Evolutionary conservation across 2,888 invertebrate genomes (phyloP).

Genomic region (Nymphalis polychloros): DNA sequence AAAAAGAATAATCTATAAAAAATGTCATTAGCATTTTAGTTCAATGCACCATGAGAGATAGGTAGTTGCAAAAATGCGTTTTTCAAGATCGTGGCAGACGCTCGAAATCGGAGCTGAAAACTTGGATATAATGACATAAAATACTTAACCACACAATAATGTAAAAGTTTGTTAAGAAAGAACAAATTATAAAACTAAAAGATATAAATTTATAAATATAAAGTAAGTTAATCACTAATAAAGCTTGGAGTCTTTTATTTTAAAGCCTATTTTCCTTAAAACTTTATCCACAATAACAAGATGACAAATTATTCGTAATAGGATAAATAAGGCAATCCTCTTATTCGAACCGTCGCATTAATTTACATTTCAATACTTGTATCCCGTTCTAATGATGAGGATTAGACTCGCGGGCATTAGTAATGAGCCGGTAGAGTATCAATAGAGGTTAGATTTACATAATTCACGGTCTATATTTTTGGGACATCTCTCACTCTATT

Average conservation of each 20-base stretch:
- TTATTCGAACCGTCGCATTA: constrained; percentile 25
- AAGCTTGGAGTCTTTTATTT: not conserved
- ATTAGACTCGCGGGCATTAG: constrained; percentile 25
- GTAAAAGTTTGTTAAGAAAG: no score
- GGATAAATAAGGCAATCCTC: constrained; percentile 29
- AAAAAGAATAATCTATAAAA: no score
- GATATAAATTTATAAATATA: no score
- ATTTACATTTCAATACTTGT: constrained; percentile 33
- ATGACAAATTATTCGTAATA: constrained; percentile 14
- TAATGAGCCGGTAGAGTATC: constrained; percentile 23
- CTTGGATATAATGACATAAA: no score
- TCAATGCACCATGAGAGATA: no score
- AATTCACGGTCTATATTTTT: not conserved
- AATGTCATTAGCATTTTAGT: no score
- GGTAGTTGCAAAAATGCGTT: no score
- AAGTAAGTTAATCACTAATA: not conserved
- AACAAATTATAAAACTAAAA: no score
- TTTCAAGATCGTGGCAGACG: no score
- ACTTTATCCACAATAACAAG: constrained; percentile 14
- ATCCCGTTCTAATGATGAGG: constrained; percentile 21
- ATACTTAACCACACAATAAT: no score
- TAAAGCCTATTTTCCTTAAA: not conserved
- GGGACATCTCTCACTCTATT: no score
- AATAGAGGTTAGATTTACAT: not conserved
- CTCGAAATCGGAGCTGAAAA: no score